Percentiles rank a stretch among this genome's conserved stretches.
Conservation (phyloP, 1,140 invertebrate species). For the Drosophila obscura region DNA sequence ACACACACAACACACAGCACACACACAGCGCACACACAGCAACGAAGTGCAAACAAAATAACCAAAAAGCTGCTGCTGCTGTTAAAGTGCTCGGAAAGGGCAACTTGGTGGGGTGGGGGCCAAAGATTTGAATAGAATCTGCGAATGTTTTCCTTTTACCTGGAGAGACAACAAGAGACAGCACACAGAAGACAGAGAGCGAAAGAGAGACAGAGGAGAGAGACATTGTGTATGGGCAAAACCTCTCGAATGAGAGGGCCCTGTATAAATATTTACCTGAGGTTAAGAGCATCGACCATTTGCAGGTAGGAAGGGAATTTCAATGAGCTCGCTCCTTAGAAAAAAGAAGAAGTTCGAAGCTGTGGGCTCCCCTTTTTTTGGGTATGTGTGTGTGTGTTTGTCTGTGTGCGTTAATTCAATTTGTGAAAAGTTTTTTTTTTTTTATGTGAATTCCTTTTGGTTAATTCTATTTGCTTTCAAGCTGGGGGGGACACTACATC, state of each 20-base stretch:
- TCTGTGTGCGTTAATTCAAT: constrained; percentile 67
- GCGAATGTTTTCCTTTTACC: constrained; percentile 37
- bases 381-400: no score
- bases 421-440: constrained; percentile 40
- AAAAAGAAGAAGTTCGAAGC: constrained; percentile 9
- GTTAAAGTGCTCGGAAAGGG: constrained; percentile 73
- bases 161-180: constrained; percentile 18
- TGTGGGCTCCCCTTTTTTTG: not conserved
- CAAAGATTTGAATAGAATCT: constrained; percentile 69
- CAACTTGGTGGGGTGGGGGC: constrained; percentile 12
- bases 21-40: constrained; percentile 3
- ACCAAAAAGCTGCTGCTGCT: constrained; percentile 64
- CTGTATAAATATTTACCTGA: constrained; percentile 69
- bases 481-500: no score
- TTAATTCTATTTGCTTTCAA: constrained; percentile 5
- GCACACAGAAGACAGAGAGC: constrained; percentile 21
- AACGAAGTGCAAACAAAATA: constrained; percentile 67
- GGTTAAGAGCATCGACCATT: constrained; percentile 58
- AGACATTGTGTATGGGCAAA: constrained; percentile 9
- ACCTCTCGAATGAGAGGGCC: constrained; percentile 13
- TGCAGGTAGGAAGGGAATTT: constrained; percentile 5
- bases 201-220: constrained; percentile 12
- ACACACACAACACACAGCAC: constrained; percentile 6
- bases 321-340: no score
- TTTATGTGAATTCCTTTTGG: not conserved